These are phyloP conservation scores for Manacus vitellinus DNA, from an alignment of 2,113 vertebrate species.

Conservation along the genomic window DNA sequence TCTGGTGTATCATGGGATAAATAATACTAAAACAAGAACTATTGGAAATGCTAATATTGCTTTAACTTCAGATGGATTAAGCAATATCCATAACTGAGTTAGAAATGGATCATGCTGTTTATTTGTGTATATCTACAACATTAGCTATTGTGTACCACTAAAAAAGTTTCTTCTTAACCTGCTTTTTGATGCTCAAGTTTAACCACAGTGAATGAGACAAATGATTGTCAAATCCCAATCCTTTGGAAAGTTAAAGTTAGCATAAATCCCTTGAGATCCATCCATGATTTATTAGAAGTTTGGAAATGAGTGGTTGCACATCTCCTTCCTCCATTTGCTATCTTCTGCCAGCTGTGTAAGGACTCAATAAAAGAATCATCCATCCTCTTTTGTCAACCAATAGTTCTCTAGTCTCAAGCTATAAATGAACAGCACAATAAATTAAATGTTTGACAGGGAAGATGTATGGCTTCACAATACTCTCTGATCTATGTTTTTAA, in stretches of 20 bases:
- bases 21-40: background rate
- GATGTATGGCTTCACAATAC: slow-evolving; percentile 33
- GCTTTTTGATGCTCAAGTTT: background rate
- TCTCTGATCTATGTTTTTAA: slow-evolving; percentile 58
- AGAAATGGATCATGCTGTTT: background rate
- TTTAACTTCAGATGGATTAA: background rate
- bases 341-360: slow-evolving; percentile 34
- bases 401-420: slow-evolving; percentile 47
- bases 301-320: slow-evolving; percentile 5
- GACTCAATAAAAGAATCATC: slow-evolving; percentile 48
- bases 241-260: slow-evolving; percentile 42
- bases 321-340: slow-evolving; percentile 12
- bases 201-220: background rate
- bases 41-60: background rate
- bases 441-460: slow-evolving; percentile 67
- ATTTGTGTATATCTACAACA: background rate
- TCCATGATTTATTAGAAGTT: slow-evolving; percentile 4
- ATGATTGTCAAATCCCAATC: background rate
- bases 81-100: background rate
- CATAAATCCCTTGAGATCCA: background rate
- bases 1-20: background rate
- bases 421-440: slow-evolving; percentile 67
- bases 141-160: background rate
- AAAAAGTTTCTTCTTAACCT: background rate
- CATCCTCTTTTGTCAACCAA: slow-evolving; percentile 66